phyloP scores from a whole-genome alignment of 2,888 invertebrate species.

The Chromoteleia sp. region DNA sequence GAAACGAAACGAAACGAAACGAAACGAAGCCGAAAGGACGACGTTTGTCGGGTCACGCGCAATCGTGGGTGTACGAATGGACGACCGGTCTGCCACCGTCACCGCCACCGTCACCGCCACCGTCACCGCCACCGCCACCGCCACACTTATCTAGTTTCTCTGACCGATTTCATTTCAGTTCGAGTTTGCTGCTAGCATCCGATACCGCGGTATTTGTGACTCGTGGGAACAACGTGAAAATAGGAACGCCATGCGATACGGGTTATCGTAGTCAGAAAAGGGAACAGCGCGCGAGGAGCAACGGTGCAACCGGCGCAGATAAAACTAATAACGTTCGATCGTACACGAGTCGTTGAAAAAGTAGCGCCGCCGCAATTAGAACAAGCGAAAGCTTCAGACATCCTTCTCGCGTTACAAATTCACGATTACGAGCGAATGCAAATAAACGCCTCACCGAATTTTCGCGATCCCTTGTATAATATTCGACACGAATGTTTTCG shows the following conservation, averaged over 20 bases:
- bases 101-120: constrained; percentile 66
- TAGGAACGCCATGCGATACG: constrained; percentile 72
- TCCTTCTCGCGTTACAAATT: constrained; percentile 49
- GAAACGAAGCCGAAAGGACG: constrained; percentile 43
- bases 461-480: no score
- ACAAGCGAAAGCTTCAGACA: constrained; percentile 58
- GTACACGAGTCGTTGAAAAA: constrained; percentile 45
- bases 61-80: constrained; percentile 62
- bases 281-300: constrained; percentile 62
- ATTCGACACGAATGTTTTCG: no score
- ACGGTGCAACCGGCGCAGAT: constrained; percentile 46
- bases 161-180: constrained; percentile 77
- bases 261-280: constrained; percentile 66
- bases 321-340: constrained; percentile 65
- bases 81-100: constrained; percentile 62
- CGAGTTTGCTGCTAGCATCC: constrained; percentile 67
- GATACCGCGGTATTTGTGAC: constrained; percentile 64
- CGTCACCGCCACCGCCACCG: no score
- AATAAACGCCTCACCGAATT: constrained; percentile 14
- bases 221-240: constrained; percentile 77
- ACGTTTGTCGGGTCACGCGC: constrained; percentile 17
- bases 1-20: not conserved
- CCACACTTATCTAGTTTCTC: constrained; percentile 78
- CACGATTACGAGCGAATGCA: constrained; percentile 44
- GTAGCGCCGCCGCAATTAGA: constrained; percentile 53